Base-by-base conservation (phyloP, 2,797 vertebrate genomes). In the Champsocephalus gunnari region DNA sequence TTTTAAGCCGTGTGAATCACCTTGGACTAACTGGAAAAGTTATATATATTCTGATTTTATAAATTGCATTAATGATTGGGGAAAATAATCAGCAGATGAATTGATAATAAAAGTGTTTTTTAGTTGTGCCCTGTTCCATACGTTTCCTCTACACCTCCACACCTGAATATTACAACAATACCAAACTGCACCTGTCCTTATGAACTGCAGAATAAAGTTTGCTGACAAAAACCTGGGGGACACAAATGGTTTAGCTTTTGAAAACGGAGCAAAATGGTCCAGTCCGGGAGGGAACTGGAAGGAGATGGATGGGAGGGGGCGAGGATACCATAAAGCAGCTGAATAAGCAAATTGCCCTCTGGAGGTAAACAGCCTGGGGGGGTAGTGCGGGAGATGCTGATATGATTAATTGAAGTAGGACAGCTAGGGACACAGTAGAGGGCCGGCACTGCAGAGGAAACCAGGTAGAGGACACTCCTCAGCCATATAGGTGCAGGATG, bases 321-420 rank as follows among this genome's bases (percentile, higher is more conserved):
- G 10, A 82, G 68, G 72, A 83, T 74, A 81, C 72, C 76, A 62
- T 82, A 73, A 72, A 88, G 71, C 50, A 80, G 80, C 89, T 90
- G 91, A 91, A 93, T 90, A 92, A 90, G 84, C 84, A 88, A 91
- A 92, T 88, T 89, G 90, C 85, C 88, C 92, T 88, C 89, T 90
- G 83, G 92, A 92, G 88, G 88, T 89, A 92, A 93, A 92, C 89
- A 87, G 65, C 81, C 65, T 68, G 34, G 81, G 71, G 71, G 84
- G 82, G 85, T 74, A 75, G 83, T 56, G 82, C 41, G 19, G 77
- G 82, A 80, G 86, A 92, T 79, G 88, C 87, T 86, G 69, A 84
- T 88, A 88, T 94, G 92, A 95, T 94, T 93, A 93, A 94, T 94
- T 93, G 88, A 95, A 94, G 90, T 92, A 92, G 91, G 91, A 93